Evolutionary conservation across 2,888 invertebrate species (phyloP).

Genomic region (Periphyllus acericola): DNA sequence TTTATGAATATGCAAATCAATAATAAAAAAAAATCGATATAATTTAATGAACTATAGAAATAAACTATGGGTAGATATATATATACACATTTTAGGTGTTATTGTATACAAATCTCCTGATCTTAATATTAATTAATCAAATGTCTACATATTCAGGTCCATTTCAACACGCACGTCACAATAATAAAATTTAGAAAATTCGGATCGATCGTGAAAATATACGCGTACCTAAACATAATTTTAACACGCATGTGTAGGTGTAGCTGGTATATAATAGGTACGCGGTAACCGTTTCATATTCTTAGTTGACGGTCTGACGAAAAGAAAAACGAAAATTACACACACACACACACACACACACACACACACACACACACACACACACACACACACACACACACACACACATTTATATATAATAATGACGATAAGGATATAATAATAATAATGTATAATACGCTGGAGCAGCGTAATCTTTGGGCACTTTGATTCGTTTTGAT

Average conservation of each 20-base stretch:
- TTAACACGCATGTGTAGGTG: too few relatives aligned
- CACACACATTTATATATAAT: neutral
- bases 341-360: too few relatives aligned
- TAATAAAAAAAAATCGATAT: neutral
- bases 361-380: too few relatives aligned
- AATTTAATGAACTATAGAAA: neutral
- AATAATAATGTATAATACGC: neutral
- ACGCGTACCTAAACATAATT: too few relatives aligned
- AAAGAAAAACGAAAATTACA: neutral
- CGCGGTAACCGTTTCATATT: neutral
- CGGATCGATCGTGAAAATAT: neutral
- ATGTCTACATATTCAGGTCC: too few relatives aligned
- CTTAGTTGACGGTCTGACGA: neutral
- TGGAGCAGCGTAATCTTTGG: slow-evolving; percentile 17
- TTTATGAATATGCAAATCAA: too few relatives aligned
- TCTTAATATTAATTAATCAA: too few relatives aligned
- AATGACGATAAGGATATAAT: neutral
- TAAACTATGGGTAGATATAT: too few relatives aligned
- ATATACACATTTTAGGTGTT: too few relatives aligned
- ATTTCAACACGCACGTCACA: too few relatives aligned
- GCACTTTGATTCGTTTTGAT: slow-evolving; percentile 52
- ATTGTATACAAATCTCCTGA: too few relatives aligned
- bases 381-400: neutral
- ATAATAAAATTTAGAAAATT: neutral
- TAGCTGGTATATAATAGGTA: neutral